Evolutionary conservation across 2,113 vertebrate genomes (phyloP).

Genomic region (Sylvilagus bachmani): DNA sequence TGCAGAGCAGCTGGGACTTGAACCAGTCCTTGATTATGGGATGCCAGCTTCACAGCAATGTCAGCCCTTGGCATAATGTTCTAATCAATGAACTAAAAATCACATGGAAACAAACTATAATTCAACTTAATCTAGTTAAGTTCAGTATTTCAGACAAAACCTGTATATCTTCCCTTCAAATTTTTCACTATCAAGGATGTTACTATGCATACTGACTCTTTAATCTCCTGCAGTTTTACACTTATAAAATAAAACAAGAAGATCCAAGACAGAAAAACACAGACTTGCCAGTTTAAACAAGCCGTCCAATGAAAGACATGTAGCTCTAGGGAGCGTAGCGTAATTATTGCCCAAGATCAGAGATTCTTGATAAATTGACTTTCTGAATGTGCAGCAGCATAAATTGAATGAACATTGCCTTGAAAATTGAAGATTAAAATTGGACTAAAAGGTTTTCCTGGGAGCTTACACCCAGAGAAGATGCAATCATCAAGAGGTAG

Average conservation of each 20-base stretch:
- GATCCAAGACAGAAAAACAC: slow-evolving; percentile 67
- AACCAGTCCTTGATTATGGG: too few relatives aligned
- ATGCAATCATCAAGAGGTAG: slow-evolving; percentile 26
- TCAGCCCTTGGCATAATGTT: neutral
- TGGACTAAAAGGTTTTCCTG: slow-evolving; percentile 59
- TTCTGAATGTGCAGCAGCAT: slow-evolving; percentile 68
- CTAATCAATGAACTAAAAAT: neutral
- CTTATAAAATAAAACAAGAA: slow-evolving; percentile 69
- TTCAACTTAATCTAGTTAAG: slow-evolving; percentile 25
- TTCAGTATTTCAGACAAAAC: slow-evolving; percentile 11
- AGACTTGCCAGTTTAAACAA: slow-evolving; percentile 72
- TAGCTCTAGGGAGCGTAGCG: slow-evolving; percentile 59
- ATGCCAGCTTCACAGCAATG: too few relatives aligned
- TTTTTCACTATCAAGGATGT: slow-evolving; percentile 19
- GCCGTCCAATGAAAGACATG: slow-evolving; percentile 69
- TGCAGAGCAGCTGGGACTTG: too few relatives aligned
- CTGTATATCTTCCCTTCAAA: neutral
- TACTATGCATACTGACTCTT: slow-evolving; percentile 60
- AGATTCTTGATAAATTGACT: slow-evolving; percentile 78
- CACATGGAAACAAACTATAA: slow-evolving; percentile 40
- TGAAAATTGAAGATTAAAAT: slow-evolving; percentile 74
- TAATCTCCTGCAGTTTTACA: slow-evolving; percentile 66
- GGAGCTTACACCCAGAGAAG: slow-evolving; percentile 49
- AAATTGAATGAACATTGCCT: slow-evolving; percentile 66
- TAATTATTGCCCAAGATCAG: slow-evolving; percentile 78